Evolutionary conservation across 2,113 vertebrate genomes (phyloP).

Genomic region (Pristiophorus japonicus): DNA sequence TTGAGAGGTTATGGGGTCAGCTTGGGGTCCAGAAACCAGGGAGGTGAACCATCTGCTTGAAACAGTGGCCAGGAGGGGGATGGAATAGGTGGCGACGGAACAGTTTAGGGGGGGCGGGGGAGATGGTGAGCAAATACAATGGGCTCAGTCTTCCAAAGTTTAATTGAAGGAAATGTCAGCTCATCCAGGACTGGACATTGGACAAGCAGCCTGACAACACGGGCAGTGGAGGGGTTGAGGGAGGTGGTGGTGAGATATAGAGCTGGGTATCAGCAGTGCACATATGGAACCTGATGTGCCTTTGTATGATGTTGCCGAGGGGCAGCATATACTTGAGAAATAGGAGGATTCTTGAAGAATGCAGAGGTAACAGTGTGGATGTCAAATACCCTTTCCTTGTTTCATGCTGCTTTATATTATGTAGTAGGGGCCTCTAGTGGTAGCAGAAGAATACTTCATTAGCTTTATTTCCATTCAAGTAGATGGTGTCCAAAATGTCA

Average conservation of each 20-base stretch:
- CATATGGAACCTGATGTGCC: neutral
- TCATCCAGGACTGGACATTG: no score
- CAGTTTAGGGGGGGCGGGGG: no score
- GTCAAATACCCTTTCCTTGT: neutral
- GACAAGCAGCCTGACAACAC: no score
- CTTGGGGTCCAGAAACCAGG: no score
- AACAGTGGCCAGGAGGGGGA: no score
- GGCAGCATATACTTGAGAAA: neutral
- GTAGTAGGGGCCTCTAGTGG: neutral
- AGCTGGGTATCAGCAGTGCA: neutral
- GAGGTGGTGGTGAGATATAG: neutral
- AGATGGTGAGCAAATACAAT: no score
- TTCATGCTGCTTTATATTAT: neutral
- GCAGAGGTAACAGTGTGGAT: neutral
- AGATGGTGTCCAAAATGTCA: neutral
- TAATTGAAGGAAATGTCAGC: no score
- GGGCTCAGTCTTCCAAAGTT: no score
- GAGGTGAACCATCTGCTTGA: no score
- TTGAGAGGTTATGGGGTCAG: neutral
- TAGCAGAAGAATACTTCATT: neutral
- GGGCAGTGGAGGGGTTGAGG: neutral
- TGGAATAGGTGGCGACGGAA: no score
- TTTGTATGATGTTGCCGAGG: neutral
- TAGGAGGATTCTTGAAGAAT: neutral
- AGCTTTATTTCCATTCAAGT: neutral